Evolutionary conservation across 2,113 vertebrate species (phyloP).

Genomic region (Procapra przewalskii): DNA sequence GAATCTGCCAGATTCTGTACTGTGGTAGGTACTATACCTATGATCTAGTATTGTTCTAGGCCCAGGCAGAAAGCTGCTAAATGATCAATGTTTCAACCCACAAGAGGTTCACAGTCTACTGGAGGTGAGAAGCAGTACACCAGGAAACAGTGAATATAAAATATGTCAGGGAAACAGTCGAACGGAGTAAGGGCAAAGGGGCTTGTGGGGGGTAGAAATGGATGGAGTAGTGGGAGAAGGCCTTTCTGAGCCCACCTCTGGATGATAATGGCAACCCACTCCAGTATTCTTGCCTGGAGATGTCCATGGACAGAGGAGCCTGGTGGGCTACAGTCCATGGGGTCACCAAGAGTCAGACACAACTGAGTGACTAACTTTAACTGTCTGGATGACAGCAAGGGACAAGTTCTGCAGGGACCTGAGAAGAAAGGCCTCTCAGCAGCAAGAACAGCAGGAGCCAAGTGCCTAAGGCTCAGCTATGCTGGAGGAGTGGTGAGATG

Average conservation of each 20-base stretch:
- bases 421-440: not conserved
- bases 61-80: not conserved
- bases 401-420: not conserved
- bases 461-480: not conserved
- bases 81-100: not conserved
- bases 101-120: not conserved
- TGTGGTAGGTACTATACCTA: not conserved
- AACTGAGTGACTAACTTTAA: not conserved
- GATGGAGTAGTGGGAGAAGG: not conserved
- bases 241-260: not conserved
- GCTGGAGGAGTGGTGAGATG: not conserved
- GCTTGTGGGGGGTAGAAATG: rapidly evolving
- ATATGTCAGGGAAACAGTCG: not conserved
- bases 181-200: not conserved
- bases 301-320: not conserved
- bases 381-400: not conserved
- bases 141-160: not conserved
- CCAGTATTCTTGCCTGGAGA: not conserved
- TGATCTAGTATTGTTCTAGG: not conserved
- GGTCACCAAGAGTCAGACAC: not conserved
- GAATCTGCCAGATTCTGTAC: not conserved
- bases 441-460: not conserved
- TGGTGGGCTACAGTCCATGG: not conserved
- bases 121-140: not conserved
- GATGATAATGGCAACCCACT: not conserved